These are phyloP conservation scores for Monoplex corrugatus DNA, from an alignment of 2,888 invertebrate species.

Conservation along the genomic window DNA sequence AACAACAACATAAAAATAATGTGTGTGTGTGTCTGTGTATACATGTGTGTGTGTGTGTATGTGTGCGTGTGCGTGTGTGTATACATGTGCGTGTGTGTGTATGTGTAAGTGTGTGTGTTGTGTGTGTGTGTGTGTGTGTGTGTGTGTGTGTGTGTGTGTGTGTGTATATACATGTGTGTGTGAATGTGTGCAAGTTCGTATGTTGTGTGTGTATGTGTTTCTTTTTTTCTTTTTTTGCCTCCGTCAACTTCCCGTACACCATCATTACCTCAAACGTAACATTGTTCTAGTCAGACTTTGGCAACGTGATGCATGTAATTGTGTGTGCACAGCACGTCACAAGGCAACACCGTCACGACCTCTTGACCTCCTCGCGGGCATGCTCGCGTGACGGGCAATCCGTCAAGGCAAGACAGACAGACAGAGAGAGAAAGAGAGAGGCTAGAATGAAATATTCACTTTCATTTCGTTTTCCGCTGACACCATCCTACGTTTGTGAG, in stretches of 20 bases:
- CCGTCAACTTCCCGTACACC: too few species aligned
- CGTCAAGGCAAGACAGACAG: neutral
- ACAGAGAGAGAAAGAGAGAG: slow-evolving; percentile 17
- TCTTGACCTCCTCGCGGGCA: neutral
- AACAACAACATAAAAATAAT: neutral
- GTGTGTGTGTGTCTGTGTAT: neutral
- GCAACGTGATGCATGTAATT: too few species aligned
- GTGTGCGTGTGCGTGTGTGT: neutral
- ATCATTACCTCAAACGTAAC: too few species aligned
- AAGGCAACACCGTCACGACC: neutral
- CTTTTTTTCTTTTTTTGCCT: too few species aligned
- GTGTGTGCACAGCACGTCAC: neutral
- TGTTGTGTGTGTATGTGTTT: too few species aligned
- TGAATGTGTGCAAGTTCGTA: neutral
- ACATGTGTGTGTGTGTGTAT: neutral
- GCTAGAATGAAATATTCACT: neutral
- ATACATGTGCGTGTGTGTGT: neutral
- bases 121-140: neutral
- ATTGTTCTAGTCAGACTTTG: neutral
- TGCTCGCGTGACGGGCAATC: neutral
- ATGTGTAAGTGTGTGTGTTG: neutral
- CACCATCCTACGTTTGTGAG: too few species aligned
- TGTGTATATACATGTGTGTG: neutral
- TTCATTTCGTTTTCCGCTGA: neutral
- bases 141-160: neutral